phyloP scores from a whole-genome alignment of 37 sponge, comb jelly and placozoan genomes.

The Theonella swinhoei region DNA sequence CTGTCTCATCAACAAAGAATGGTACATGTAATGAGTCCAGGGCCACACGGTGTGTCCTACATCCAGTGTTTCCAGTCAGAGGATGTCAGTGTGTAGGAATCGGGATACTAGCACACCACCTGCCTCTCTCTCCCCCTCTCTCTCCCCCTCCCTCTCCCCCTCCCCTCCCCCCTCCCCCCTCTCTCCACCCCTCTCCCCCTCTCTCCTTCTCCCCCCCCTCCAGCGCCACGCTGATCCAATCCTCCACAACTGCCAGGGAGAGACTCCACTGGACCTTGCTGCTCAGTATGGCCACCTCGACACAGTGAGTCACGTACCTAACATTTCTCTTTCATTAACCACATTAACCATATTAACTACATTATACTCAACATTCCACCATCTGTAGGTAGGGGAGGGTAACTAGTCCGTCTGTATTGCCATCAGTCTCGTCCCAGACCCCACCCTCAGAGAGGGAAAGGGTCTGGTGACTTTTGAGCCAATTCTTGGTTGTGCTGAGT shows the following conservation, averaged over 20 bases:
- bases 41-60: too few species aligned
- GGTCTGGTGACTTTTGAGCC: too few species aligned
- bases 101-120: background rate
- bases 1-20: too few species aligned
- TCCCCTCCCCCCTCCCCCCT: background rate
- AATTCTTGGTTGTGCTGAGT: too few species aligned
- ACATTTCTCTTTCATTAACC: background rate
- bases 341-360: too few species aligned
- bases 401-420: too few species aligned
- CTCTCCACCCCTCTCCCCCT: too few species aligned
- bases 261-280: conserved; percentile 75
- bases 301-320: conserved; percentile 30
- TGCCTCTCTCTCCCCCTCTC: background rate
- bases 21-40: too few species aligned
- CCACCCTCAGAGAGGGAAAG: too few species aligned
- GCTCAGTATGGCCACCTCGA: conserved; percentile 76
- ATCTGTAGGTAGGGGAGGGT: too few species aligned
- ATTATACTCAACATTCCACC: too few species aligned
- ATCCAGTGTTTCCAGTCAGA: background rate
- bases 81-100: background rate
- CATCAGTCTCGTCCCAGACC: too few species aligned
- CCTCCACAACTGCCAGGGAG: conserved; percentile 48
- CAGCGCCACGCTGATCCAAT: conserved; percentile 65
- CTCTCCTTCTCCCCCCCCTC: background rate
- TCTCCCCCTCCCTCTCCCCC: conserved; percentile 1